Evolutionary conservation across 2,113 vertebrate genomes (phyloP), one percentile per base, ranked within the genome.

Genomic region (Platysteira castanea): DNA sequence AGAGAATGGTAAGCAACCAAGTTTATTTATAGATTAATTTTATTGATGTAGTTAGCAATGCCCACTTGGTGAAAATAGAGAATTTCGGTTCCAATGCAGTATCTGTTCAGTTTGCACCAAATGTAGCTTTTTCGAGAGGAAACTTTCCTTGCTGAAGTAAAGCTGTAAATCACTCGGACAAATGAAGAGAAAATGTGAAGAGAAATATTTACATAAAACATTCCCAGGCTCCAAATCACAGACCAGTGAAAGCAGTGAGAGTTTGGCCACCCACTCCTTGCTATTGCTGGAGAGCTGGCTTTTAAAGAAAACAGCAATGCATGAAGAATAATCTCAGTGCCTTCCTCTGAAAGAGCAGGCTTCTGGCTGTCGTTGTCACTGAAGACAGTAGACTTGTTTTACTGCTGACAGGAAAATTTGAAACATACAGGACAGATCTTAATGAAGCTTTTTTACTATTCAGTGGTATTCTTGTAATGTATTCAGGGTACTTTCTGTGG

Each of bases 161-260:
- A 97, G 76, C 87, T 96, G 86, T 61, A 96, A 90, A 90, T 87
- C 80, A 57, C 64, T 96, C n/a, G 52, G 90, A 87, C 81, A 94
- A 91, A 96, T 69, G 78, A 96, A 95, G 61, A 84, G 87, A 91
- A 91, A 91, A 96, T 89, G 93, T 89, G 93, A 96, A 84, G 76
- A 91, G 80, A 95, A 95, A 90, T 96, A 91, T 97, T 95, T 95
- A 94, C 78, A 69, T 95, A 47, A 94, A 87, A 82, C 54, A 75
- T 93, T 84, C n/a, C 44, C 80, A 91, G 82, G 59, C 79, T 95
- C 50, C 76, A 90, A 74, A 93, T 92, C 84, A 82, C 78, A 89
- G 90, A 89, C 91, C 88, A 97, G 76, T 60, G 81, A 89, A 93
- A 86, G 83, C 75, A 93, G 78, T 49, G 77, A 79, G 89, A 85